These are phyloP conservation scores for Lottia scabra DNA, from an alignment of 2,888 invertebrate genomes.

Conservation along the genomic window DNA sequence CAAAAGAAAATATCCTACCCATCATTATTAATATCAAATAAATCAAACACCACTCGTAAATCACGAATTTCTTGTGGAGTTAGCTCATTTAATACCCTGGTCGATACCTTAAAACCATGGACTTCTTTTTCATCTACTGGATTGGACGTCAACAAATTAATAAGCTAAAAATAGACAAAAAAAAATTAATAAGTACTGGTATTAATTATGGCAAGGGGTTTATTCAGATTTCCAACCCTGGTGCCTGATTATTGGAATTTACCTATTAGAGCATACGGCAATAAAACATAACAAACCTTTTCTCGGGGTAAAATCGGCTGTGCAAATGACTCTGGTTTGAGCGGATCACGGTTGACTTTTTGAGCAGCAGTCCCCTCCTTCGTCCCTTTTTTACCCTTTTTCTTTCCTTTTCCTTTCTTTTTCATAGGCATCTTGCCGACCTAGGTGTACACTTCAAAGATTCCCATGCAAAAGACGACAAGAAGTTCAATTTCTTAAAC, in stretches of 20 bases:
- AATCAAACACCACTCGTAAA: slow-evolving; percentile 64
- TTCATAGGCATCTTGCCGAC: slow-evolving; percentile 20
- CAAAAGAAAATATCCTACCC: slow-evolving; percentile 60
- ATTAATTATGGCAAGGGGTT: too few relatives aligned
- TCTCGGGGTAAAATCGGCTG: slow-evolving; percentile 58
- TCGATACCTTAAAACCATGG: slow-evolving; percentile 63
- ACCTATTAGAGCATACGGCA: background rate
- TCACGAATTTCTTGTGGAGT: slow-evolving; percentile 68
- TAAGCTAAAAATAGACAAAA: slow-evolving; percentile 45
- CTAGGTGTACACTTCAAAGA: too few relatives aligned
- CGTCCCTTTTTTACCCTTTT: slow-evolving; percentile 21
- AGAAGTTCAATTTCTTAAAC: background rate
- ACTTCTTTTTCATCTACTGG: slow-evolving; percentile 66
- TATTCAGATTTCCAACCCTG: background rate
- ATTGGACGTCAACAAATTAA: slow-evolving; percentile 61
- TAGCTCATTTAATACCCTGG: slow-evolving; percentile 61
- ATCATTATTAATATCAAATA: slow-evolving; percentile 64
- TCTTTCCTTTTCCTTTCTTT: slow-evolving; percentile 26
- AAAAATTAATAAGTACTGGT: background rate
- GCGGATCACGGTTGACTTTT: slow-evolving; percentile 9
- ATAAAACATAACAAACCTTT: slow-evolving; percentile 32
- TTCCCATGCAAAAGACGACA: too few relatives aligned
- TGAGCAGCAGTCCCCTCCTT: slow-evolving; percentile 21
- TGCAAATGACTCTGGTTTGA: slow-evolving; percentile 33
- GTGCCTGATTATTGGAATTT: background rate